Conservation (phyloP, 2,888 invertebrate species). For the Andrena hattorfiana region DNA sequence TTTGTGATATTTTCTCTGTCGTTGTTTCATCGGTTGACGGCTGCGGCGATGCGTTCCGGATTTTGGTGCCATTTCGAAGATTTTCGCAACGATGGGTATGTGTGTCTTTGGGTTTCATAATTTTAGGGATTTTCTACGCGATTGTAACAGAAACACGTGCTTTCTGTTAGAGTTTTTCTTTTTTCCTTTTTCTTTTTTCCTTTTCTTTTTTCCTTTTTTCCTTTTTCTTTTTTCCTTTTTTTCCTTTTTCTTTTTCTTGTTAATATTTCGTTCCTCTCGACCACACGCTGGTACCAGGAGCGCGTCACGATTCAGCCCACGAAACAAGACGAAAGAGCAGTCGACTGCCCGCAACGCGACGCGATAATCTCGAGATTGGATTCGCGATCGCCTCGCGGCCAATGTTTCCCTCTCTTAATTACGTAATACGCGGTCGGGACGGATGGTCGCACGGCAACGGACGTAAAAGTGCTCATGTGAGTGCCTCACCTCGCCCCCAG, state of each 20-base stretch:
- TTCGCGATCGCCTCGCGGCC: background rate
- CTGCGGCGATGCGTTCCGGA: background rate
- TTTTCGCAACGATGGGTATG: slow-evolving; percentile 2
- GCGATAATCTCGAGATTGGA: slow-evolving; percentile 35
- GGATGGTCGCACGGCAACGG: slow-evolving; percentile 25
- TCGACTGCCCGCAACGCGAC: background rate
- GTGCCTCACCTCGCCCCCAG: background rate
- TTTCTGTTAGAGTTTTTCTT: background rate
- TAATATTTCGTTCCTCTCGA: background rate
- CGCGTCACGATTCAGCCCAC: background rate
- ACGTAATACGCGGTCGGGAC: slow-evolving; percentile 29
- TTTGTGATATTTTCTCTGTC: background rate
- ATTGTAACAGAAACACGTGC: background rate
- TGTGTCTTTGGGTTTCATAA: background rate
- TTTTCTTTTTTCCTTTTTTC: no score
- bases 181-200: background rate
- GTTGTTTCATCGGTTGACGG: background rate
- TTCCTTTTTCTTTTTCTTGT: background rate
- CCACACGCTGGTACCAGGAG: background rate
- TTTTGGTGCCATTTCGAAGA: slow-evolving; percentile 4
- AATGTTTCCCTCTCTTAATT: slow-evolving; percentile 37
- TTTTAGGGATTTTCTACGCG: background rate
- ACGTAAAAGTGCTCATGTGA: slow-evolving; percentile 40
- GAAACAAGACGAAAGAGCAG: slow-evolving; percentile 21
- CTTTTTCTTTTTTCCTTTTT: background rate